A percentile compares a stretch with the other conserved stretches of the same genome.
Conservation (phyloP, 2,888 invertebrate genomes). For the Drosophila suboccidentalis region DNA sequence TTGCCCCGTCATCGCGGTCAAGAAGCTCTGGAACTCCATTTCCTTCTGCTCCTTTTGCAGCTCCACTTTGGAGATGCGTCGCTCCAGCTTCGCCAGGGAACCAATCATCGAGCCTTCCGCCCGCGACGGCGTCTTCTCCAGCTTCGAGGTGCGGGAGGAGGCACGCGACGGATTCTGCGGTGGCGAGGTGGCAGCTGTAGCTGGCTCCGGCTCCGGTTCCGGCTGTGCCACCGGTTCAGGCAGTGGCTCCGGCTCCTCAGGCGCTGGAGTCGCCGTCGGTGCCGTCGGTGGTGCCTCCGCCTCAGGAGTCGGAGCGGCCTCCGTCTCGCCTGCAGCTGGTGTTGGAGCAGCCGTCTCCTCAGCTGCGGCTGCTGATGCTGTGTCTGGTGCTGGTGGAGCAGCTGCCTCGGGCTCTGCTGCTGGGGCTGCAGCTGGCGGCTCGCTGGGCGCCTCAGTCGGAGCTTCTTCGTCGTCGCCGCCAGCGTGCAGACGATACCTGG, state of each 20-base stretch:
- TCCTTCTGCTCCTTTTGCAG: constrained; percentile 59
- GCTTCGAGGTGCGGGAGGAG: constrained; percentile 52
- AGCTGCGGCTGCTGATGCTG: background rate
- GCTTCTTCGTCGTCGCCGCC: constrained; percentile 54
- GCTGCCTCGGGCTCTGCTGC: constrained; percentile 15
- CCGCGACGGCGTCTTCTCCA: constrained; percentile 10
- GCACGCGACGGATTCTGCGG: constrained; percentile 11
- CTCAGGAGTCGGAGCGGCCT: constrained; percentile 2
- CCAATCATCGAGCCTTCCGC: constrained; percentile 43
- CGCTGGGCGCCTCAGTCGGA: constrained; percentile 12
- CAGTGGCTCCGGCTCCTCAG: background rate
- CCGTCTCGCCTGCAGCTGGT: background rate
- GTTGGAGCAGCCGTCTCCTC: constrained; percentile 1
- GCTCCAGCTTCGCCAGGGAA: constrained; percentile 48
- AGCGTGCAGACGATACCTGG: constrained; percentile 55
- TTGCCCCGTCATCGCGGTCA: constrained; percentile 61
- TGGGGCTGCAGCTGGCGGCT: constrained; percentile 9
- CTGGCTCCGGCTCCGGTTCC: background rate
- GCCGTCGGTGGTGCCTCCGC: constrained; percentile 1
- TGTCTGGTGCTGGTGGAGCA: background rate
- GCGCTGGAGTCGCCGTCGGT: background rate
- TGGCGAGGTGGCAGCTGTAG: background rate
- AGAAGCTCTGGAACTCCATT: constrained; percentile 47
- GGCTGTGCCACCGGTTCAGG: background rate
- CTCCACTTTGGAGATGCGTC: constrained; percentile 65